Percentiles rank a stretch among this genome's conserved stretches.
Conservation (phyloP, 2,888 invertebrate genomes). For the Orchesellides sinensis region DNA sequence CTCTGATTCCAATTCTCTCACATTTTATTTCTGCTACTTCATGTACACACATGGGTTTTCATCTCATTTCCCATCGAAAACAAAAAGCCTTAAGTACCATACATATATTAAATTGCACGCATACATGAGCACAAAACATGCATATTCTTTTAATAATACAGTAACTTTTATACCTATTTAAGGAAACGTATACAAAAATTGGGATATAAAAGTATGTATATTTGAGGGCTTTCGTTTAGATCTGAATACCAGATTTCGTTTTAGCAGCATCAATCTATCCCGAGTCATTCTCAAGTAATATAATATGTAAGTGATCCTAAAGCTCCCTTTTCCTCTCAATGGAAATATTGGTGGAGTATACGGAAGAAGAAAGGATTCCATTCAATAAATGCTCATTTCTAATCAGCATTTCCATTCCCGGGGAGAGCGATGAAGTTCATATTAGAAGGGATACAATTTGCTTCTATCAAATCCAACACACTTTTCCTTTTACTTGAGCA, state of each 20-base stretch:
- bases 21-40: background rate
- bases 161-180: too few relatives aligned
- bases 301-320: constrained; percentile 47
- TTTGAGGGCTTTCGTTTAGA: too few relatives aligned
- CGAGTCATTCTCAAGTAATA: constrained; percentile 34
- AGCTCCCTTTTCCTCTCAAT: constrained; percentile 7
- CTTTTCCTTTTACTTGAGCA: background rate
- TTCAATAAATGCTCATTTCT: constrained; percentile 61
- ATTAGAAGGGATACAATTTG: constrained; percentile 65
- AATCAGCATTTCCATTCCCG: constrained; percentile 62
- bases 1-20: background rate
- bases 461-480: constrained; percentile 42
- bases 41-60: constrained; percentile 18
- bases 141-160: constrained; percentile 23
- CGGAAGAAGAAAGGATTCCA: constrained; percentile 46
- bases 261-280: constrained; percentile 23
- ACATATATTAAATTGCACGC: constrained; percentile 38
- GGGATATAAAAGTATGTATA: too few relatives aligned
- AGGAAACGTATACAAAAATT: too few relatives aligned
- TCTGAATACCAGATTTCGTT: constrained; percentile 1
- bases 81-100: constrained; percentile 41
- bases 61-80: constrained; percentile 55
- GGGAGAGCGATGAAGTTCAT: constrained; percentile 50
- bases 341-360: constrained; percentile 9
- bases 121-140: constrained; percentile 9